Evolutionary conservation across 2,797 vertebrate genomes (phyloP), one percentile per base, ranked within the genome.

Genomic region (Steatocranus sp.): DNA sequence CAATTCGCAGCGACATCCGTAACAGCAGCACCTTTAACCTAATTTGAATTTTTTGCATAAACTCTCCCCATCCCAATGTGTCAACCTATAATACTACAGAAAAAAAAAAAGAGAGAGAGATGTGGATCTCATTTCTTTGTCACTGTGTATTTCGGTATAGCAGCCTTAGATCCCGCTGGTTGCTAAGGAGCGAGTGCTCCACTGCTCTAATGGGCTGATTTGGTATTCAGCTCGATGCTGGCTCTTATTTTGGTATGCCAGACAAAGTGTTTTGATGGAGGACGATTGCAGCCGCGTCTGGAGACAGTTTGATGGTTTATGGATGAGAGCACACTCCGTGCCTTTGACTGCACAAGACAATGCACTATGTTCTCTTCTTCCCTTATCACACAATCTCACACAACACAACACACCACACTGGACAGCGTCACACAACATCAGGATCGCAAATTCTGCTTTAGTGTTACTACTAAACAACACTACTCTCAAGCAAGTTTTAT

Each of bases 261-360:
- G 98, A 98, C 98, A 99, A 98, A 99, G 98, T 99, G 98, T 98
- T 98, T 99, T 99, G 98, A 99, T 98, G 97, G 98, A 98, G 97
- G 97, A 97, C 98, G 97, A 98, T 98, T 98, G 98, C 97, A 96
- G 96, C 97, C 97, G 97, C 97, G 98, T 98, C 97, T 99, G 97
- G 97, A 98, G 98, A 98, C 98, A 98, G 98, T 97, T 96, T 98
- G 95, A 96, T 95, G 95, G 95, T 96, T 96, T 96, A 96, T 96
- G 95, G 95, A 96, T 96, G 95, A 96, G 97, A 98, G 97, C 97
- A 96, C 97, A 97, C 97, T 96, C 96, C 97, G 97, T 97, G 97
- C 97, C 95, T 96, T 97, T 97, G 91, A 97, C 96, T 96, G 96
- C 94, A 95, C 96, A 97, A 97, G 94, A 97, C 96, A 96, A 96